Evolutionary conservation across 2,797 vertebrate species (phyloP).

Genomic region (Gymnothorax javanicus): DNA sequence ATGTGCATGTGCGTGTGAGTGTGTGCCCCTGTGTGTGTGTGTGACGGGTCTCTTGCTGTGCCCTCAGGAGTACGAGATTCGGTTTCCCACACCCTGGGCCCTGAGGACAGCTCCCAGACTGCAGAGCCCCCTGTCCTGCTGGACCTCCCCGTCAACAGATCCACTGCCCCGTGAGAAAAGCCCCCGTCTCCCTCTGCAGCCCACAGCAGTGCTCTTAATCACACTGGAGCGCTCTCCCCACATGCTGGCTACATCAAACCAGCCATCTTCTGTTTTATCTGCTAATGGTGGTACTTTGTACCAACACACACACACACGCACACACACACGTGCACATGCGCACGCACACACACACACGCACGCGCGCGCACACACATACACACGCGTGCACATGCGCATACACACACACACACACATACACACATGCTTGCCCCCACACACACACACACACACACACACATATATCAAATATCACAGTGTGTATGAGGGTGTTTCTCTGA

Average conservation of each 20-base stretch:
- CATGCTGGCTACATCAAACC: neutral
- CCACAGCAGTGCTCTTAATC: constrained; percentile 7
- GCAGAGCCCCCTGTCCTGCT: constrained; percentile 84
- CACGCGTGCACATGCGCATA: too few relatives aligned
- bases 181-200: neutral
- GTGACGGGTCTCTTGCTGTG: neutral
- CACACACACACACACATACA: too few relatives aligned
- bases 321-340: neutral
- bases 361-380: too few relatives aligned
- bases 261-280: neutral
- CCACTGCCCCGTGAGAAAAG: constrained; percentile 80
- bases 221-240: neutral
- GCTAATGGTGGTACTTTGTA: neutral
- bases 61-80: constrained; percentile 88
- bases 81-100: constrained; percentile 85
- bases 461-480: too few relatives aligned
- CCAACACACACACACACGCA: neutral
- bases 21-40: neutral
- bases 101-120: constrained; percentile 70
- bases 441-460: neutral
- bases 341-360: neutral
- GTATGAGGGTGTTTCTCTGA: too few relatives aligned
- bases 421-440: neutral
- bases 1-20: neutral
- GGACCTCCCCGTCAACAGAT: constrained; percentile 85